Evolutionary conservation across 2,888 invertebrate species (phyloP), one percentile per base, ranked within the genome.

Genomic region (Torymus texanus): DNA sequence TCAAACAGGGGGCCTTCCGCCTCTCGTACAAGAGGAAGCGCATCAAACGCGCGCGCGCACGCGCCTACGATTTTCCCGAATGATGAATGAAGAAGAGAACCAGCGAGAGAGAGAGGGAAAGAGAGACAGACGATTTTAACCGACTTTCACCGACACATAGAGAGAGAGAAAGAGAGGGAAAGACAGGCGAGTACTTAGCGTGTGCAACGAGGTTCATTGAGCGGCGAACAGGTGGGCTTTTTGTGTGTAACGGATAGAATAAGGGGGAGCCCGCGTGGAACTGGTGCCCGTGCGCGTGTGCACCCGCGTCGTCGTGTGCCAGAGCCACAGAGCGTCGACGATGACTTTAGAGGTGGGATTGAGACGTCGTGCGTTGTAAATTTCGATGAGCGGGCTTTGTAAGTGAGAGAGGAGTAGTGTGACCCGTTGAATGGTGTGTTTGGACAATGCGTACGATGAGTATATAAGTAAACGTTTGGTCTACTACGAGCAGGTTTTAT

Each of bases 1-100:
- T 89, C 85, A 89, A 74, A 75, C 75, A n/a, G 21, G 1, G 78
- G 63, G 53, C 74, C 78, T 75, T 74, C 67, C 50, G 63, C 56
- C 74, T 70, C 63, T 51, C 29, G 53, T 8, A 41, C 8, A 41
- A 41, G 41, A 41, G 41, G 41, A 41, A 41, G 41, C 41, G 41
- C 41, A 41, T 41, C 41, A 41, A 41, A 41, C n/a, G 21, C 61
- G 50, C 56, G 62, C 66, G n/a, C 5, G 61, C 58, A 65, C 59
- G 77, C 59, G 77, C 63, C 65, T 41, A 41, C 51, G 50, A 79
- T 75, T 75, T 68, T 68, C 55, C 55, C 18, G 21, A 68, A 63
- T 63, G 76, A 71, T 12, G 71, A 75, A 79, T 70, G 74, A 74
- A 75, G 2, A 13, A 12, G 16, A 56, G 70, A 41, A 75, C 8